These are phyloP conservation scores for Aspidoscelis tigris DNA, from an alignment of 2,113 vertebrate genomes.

Conservation along the genomic window DNA sequence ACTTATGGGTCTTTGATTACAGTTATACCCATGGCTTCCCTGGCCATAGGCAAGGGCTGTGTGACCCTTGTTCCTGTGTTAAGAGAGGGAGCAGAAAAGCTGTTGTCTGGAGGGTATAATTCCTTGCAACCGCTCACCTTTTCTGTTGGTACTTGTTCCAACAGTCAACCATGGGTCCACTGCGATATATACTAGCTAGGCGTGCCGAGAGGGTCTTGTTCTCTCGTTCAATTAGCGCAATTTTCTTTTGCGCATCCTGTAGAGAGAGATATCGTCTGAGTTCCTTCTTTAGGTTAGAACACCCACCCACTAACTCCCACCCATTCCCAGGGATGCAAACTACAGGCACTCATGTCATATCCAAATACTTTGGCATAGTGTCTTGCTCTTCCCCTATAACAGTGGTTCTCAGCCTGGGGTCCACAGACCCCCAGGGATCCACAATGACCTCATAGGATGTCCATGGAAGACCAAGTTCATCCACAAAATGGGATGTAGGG, in stretches of 20 bases:
- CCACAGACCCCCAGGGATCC: no score
- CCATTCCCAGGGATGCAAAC: not conserved
- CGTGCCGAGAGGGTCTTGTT: conserved; percentile 65
- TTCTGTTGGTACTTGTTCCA: conserved; percentile 65
- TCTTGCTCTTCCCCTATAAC: no score
- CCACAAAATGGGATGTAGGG: no score
- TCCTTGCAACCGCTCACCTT: conserved; percentile 39
- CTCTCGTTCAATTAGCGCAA: conserved; percentile 64
- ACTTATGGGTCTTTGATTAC: not conserved
- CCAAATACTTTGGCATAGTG: no score
- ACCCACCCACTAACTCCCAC: not conserved
- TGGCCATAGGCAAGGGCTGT: not conserved
- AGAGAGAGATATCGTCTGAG: conserved; percentile 11
- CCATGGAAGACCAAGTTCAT: no score
- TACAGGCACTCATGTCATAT: not conserved
- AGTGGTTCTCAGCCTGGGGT: no score
- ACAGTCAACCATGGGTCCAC: conserved; percentile 60
- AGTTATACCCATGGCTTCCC: not conserved
- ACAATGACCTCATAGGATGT: no score
- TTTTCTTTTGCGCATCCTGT: conserved; percentile 65
- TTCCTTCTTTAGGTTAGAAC: not conserved
- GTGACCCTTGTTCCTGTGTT: not conserved
- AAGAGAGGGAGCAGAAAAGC: not conserved
- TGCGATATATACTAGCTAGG: conserved; percentile 58
- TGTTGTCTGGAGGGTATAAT: not conserved